phyloP scores from a whole-genome alignment of 2,113 vertebrate genomes.

The Hoplias malabaricus region DNA sequence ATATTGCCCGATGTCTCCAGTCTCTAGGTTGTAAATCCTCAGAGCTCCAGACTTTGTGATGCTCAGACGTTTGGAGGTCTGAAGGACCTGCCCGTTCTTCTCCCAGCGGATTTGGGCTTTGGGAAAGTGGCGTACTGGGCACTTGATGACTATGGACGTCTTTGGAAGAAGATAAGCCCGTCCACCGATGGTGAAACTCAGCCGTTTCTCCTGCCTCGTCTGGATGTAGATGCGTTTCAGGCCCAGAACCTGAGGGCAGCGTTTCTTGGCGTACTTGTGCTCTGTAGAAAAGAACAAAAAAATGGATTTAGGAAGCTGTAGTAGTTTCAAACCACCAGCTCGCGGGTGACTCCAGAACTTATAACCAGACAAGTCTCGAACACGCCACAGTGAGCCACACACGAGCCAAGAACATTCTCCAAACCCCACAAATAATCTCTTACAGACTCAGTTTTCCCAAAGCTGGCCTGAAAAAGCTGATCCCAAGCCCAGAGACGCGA shows the following conservation, averaged over 20 bases:
- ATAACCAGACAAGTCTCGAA: slow-evolving; percentile 67
- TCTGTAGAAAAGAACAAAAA: slow-evolving; percentile 49
- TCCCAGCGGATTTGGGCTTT: slow-evolving; percentile 85
- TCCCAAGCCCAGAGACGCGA: slow-evolving; percentile 66
- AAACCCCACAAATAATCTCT: slow-evolving; percentile 65
- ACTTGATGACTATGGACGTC: slow-evolving; percentile 86
- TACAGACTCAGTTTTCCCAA: slow-evolving; percentile 66
- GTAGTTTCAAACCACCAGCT: slow-evolving; percentile 2
- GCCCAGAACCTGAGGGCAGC: slow-evolving; percentile 74
- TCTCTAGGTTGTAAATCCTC: slow-evolving; percentile 79
- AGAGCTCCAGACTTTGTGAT: slow-evolving; percentile 84
- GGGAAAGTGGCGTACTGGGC: slow-evolving; percentile 82
- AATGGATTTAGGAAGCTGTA: neutral
- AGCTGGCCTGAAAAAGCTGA: slow-evolving; percentile 69
- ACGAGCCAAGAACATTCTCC: slow-evolving; percentile 70
- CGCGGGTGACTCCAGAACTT: slow-evolving; percentile 65
- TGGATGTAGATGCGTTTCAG: slow-evolving; percentile 85
- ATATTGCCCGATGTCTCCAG: slow-evolving; percentile 79
- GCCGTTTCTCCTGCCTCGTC: slow-evolving; percentile 80
- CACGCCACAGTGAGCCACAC: slow-evolving; percentile 62
- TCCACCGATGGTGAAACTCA: slow-evolving; percentile 84
- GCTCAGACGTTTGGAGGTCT: slow-evolving; percentile 75
- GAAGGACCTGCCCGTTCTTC: slow-evolving; percentile 77
- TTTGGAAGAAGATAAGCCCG: slow-evolving; percentile 88
- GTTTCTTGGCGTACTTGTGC: slow-evolving; percentile 62